Evolutionary conservation across 1,140 invertebrate species (phyloP), one percentile per base, ranked within the genome.

Genomic region (Drosophila chauvacae): DNA sequence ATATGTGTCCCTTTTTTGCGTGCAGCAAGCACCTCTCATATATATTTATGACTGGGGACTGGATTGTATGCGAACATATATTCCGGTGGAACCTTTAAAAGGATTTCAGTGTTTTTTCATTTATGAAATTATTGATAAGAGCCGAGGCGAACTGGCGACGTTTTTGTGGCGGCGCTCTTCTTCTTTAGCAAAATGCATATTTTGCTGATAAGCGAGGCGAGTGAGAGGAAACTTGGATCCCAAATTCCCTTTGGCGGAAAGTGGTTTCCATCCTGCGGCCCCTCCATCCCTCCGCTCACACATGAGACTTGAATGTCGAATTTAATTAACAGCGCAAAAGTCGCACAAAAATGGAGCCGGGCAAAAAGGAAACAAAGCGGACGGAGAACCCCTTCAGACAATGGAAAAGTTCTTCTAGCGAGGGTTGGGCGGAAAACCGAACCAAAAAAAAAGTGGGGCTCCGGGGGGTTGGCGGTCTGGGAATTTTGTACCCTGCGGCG

Each of bases 101-200:
- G 85, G 85, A 90, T 90, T 90, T 90, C 85, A 90, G 62, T 90
- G 85, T 90, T 84, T 77, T 72, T 74, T 72, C 77, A 84, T 88
- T 88, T 88, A 88, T 88, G 85, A 88, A 88, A 81, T 88, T 88
- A 88, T 88, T 90, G 85, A 88, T 88, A 88, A 88, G 85, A 64
- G 80, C 61, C 72, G 48, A 30, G 62, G 66, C 47, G 39, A 30
- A 13, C 51, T 48, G 53, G 60, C 68, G 58, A 61, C 61, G 64
- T 61, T 78, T 81, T 70, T 69, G 63, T 53, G 74, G 48, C 73
- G 56, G 55, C 50, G n/a, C 16, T 44, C 64, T 69, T 53, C 65
- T 72, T 75, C 47, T 66, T 60, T 37, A 57, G 66, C 50, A 71
- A 26, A 87, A 86, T 86, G 75, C 84, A 87, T 86, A 87, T 82